Conservation (phyloP, 2,113 vertebrate species). For the Protobothrops flavoviridis region DNA sequence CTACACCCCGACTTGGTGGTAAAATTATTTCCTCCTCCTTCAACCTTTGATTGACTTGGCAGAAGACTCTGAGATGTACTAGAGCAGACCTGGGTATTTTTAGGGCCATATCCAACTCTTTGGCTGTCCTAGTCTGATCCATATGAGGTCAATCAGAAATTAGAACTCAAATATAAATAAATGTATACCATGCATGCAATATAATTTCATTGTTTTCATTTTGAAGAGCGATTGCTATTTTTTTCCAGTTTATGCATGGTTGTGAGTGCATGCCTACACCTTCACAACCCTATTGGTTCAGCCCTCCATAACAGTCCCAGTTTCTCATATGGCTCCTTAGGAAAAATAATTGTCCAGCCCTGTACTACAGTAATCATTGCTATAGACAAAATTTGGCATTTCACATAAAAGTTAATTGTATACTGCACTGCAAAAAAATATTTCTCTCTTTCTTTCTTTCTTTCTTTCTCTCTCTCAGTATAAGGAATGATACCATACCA, state of each 20-base stretch:
- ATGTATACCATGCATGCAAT: neutral
- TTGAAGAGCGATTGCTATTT: neutral
- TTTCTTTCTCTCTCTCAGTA: neutral
- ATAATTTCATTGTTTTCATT: neutral
- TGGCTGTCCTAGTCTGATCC: neutral
- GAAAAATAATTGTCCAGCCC: neutral
- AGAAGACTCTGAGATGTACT: neutral
- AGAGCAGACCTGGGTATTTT: neutral
- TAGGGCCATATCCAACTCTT: neutral
- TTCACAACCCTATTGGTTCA: neutral
- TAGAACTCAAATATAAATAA: neutral
- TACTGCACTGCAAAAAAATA: neutral
- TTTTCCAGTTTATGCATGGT: neutral
- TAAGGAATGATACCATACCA: no score
- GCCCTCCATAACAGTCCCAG: neutral
- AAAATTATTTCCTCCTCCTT: neutral
- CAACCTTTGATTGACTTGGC: neutral
- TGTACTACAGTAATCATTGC: neutral
- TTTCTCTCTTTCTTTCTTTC: neutral
- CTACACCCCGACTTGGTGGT: neutral
- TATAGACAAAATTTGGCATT: neutral
- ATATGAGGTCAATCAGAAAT: neutral
- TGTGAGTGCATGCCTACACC: neutral
- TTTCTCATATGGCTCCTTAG: neutral
- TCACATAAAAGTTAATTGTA: neutral